Conservation (phyloP, 2,797 vertebrate genomes). For the Eremophila alpestris region DNA sequence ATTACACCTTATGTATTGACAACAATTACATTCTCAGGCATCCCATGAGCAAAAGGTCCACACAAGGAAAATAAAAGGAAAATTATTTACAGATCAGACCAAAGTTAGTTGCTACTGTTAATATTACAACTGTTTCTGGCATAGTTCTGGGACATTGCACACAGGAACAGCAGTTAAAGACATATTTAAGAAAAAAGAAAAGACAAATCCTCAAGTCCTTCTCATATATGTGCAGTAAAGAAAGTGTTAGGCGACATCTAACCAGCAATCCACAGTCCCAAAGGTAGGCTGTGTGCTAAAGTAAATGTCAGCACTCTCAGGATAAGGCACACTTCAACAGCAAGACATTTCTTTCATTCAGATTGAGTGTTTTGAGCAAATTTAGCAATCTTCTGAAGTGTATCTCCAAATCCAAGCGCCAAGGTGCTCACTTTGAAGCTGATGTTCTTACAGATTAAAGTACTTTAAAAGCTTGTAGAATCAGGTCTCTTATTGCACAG, state of each 20-base stretch:
- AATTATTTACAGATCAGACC: not conserved
- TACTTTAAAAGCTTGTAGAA: conserved; percentile 25
- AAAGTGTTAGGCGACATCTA: not conserved
- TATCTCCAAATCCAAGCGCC: not conserved
- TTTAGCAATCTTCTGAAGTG: not conserved
- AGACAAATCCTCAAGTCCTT: not conserved
- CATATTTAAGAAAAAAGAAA: not conserved
- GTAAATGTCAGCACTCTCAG: not conserved
- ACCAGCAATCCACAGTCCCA: not conserved
- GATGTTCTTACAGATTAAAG: conserved; percentile 23
- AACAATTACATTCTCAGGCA: not conserved
- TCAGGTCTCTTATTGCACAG: not conserved
- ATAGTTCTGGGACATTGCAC: not conserved
- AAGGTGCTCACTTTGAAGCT: not conserved
- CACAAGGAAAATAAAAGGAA: not conserved
- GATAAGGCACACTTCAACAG: not conserved
- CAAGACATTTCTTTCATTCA: not conserved
- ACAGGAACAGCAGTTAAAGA: not conserved
- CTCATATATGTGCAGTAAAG: not conserved
- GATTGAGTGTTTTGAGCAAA: not conserved
- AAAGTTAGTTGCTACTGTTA: not conserved
- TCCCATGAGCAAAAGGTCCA: not conserved
- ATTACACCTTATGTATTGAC: not conserved
- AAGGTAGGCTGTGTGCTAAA: not conserved
- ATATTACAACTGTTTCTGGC: not conserved